Percentiles rank a stretch among this genome's conserved stretches.
Evolutionary conservation across 2,797 vertebrate genomes (phyloP).

Genomic region (Manis crassicaudata): DNA sequence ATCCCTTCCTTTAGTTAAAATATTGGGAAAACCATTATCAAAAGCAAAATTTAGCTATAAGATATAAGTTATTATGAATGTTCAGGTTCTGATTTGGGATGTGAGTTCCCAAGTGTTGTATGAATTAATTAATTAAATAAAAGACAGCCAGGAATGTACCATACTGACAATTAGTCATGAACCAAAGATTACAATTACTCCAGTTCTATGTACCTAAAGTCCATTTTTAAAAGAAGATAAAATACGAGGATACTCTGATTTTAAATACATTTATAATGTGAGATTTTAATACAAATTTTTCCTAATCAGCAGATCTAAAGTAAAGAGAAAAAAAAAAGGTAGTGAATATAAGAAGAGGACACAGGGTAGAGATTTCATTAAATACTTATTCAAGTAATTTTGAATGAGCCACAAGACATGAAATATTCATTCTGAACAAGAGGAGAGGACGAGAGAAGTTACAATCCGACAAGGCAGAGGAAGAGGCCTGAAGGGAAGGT

Average conservation of each 20-base stretch:
- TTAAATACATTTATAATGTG: constrained; percentile 39
- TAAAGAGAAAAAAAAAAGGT: neutral
- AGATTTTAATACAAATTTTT: constrained; percentile 47
- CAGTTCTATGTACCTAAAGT: constrained; percentile 22
- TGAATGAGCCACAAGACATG: neutral
- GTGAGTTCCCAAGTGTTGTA: constrained; percentile 16
- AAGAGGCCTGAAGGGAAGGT: neutral
- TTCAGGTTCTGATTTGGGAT: neutral
- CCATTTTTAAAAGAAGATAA: constrained; percentile 53
- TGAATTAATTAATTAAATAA: constrained; percentile 30
- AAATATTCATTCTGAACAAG: neutral
- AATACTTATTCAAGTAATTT: neutral
- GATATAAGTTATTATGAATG: neutral
- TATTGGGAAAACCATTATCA: neutral
- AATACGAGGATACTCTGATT: neutral
- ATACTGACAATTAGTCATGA: neutral
- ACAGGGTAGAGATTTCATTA: neutral
- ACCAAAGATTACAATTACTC: neutral
- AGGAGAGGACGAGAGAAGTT: neutral
- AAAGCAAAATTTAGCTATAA: constrained; percentile 6
- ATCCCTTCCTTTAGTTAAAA: constrained; percentile 9
- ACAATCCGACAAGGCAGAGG: neutral
- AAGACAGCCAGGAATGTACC: neutral
- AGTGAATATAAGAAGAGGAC: neutral
- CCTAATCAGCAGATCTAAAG: constrained; percentile 18